A percentile compares a stretch with the other conserved stretches of the same genome.
phyloP scores from a whole-genome alignment of 2,113 vertebrate genomes.

The Ceyx melanurus region DNA sequence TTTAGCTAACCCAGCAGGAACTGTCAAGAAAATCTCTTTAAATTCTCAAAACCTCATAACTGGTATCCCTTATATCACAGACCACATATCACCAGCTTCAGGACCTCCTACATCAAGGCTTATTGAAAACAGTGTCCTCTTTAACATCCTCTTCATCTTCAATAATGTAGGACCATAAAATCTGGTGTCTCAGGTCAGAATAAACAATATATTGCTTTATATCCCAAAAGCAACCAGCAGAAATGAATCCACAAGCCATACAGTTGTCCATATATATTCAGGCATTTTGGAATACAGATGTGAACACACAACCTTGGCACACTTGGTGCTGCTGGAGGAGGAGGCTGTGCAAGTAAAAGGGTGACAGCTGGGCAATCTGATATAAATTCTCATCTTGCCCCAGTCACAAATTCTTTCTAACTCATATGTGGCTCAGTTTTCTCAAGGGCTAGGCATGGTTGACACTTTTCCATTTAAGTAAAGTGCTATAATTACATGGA shows the following conservation, averaged over 20 bases:
- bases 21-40: not conserved
- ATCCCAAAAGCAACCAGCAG: not conserved
- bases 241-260: not conserved
- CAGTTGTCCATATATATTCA: not conserved
- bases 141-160: not conserved
- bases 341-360: not conserved
- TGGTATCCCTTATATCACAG: not conserved
- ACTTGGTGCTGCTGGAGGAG: not conserved
- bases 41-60: not conserved
- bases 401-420: not conserved
- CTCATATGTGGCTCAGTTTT: not conserved
- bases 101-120: not conserved
- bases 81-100: not conserved
- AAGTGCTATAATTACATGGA: not conserved
- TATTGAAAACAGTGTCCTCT: not conserved
- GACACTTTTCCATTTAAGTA: constrained; percentile 29
- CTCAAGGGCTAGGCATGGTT: not conserved
- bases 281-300: not conserved
- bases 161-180: not conserved
- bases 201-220: not conserved
- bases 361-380: not conserved
- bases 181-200: not conserved
- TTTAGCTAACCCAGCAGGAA: not conserved
- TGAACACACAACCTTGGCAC: not conserved
- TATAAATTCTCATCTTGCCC: constrained; percentile 2